Conservation (phyloP, 2,797 vertebrate species). For the Sandelia bainsii region DNA sequence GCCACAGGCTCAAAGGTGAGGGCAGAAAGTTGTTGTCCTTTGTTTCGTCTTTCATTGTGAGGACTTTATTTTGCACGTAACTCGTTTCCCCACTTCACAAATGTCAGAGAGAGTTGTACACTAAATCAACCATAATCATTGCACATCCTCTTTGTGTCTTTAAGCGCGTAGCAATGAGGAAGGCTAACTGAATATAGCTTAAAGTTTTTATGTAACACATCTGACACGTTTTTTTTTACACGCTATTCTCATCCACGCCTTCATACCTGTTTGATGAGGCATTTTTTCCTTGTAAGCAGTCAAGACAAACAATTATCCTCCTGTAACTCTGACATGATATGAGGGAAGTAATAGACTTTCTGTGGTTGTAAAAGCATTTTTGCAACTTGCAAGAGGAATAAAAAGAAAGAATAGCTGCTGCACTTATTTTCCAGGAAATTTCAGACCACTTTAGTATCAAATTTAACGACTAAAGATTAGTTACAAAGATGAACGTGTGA, state of each 20-base stretch:
- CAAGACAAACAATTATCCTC: neutral
- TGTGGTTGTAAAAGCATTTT: neutral
- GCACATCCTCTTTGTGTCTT: no score
- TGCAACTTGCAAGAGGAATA: neutral
- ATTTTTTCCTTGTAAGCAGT: neutral
- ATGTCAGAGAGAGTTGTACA: no score
- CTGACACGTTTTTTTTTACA: neutral
- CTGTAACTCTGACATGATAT: neutral
- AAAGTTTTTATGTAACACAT: neutral
- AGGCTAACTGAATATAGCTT: neutral
- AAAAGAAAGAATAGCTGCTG: rapidly evolving
- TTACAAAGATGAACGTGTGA: constrained; percentile 1
- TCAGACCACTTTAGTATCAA: neutral
- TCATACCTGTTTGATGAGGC: constrained; percentile 8
- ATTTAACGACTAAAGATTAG: neutral
- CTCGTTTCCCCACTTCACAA: neutral
- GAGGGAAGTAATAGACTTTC: neutral
- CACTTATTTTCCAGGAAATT: neutral
- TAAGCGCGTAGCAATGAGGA: no score
- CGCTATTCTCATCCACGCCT: neutral
- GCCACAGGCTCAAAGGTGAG: no score
- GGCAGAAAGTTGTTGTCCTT: neutral
- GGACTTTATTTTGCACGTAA: neutral
- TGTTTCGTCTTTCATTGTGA: neutral
- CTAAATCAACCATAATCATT: neutral